These are phyloP conservation scores for Pseudocheirus occidentalis DNA, from an alignment of 2,797 vertebrate species.

Conservation along the genomic window DNA sequence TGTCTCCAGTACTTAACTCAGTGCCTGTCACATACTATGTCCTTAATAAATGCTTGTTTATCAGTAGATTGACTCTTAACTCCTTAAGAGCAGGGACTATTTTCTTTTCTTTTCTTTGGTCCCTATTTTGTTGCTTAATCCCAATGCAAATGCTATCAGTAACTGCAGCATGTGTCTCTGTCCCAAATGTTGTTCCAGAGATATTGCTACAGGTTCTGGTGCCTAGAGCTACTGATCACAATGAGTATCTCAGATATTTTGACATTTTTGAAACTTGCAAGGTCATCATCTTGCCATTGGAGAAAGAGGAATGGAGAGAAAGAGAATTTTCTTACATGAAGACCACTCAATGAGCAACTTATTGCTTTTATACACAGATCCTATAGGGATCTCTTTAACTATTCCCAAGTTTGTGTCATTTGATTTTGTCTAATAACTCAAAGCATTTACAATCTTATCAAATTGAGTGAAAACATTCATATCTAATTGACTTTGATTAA, in stretches of 20 bases:
- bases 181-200: too few species aligned
- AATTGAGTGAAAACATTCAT: neutral
- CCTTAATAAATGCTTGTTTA: too few species aligned
- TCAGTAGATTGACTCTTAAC: too few species aligned
- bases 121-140: too few species aligned
- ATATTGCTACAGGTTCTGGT: neutral
- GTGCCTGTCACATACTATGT: too few species aligned
- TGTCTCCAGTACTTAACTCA: too few species aligned
- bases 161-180: too few species aligned
- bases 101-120: too few species aligned
- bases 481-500: neutral
- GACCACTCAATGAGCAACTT: neutral
- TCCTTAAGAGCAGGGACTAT: too few species aligned
- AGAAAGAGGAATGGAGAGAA: neutral
- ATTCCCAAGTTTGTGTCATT: neutral
- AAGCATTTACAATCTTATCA: neutral
- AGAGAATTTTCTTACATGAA: neutral
- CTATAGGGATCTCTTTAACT: neutral
- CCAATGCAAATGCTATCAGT: too few species aligned
- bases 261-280: neutral
- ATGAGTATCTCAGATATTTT: neutral
- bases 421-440: neutral
- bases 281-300: neutral
- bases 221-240: neutral
- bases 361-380: neutral